Percentiles rank a stretch among this genome's conserved stretches.
phyloP scores from a whole-genome alignment of 2,888 invertebrate species.

The Tenodera sinensis region DNA sequence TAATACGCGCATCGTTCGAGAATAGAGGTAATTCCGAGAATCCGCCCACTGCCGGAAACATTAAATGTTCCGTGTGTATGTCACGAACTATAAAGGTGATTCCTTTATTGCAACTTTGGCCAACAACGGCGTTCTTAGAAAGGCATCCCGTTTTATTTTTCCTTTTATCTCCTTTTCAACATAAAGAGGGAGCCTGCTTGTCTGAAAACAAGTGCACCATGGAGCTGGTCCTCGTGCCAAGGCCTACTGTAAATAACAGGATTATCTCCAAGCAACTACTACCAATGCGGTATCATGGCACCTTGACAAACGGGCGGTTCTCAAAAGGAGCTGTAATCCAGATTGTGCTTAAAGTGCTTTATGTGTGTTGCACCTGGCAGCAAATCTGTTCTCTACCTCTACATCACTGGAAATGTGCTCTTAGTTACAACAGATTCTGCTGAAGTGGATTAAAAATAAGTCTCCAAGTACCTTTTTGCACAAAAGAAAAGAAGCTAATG shows the following conservation, averaged over 20 bases:
- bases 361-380: background rate
- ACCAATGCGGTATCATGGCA: background rate
- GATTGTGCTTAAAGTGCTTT: too few species aligned
- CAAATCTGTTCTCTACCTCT: background rate
- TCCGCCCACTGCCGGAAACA: background rate
- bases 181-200: too few species aligned
- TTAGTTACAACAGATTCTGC: too few species aligned
- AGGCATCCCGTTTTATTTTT: background rate
- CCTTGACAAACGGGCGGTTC: background rate
- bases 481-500: too few species aligned
- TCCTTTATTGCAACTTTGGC: background rate
- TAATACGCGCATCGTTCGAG: background rate
- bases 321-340: too few species aligned
- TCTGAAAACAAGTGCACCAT: too few species aligned
- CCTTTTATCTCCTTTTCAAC: background rate
- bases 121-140: background rate
- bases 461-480: too few species aligned
- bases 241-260: background rate
- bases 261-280: background rate
- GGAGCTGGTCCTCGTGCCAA: background rate
- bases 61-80: background rate
- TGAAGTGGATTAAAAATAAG: too few species aligned
- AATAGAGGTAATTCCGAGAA: background rate
- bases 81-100: background rate
- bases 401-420: too few species aligned